Conservation (phyloP, 1,140 invertebrate genomes). For the Monomorium pharaonis region DNA sequence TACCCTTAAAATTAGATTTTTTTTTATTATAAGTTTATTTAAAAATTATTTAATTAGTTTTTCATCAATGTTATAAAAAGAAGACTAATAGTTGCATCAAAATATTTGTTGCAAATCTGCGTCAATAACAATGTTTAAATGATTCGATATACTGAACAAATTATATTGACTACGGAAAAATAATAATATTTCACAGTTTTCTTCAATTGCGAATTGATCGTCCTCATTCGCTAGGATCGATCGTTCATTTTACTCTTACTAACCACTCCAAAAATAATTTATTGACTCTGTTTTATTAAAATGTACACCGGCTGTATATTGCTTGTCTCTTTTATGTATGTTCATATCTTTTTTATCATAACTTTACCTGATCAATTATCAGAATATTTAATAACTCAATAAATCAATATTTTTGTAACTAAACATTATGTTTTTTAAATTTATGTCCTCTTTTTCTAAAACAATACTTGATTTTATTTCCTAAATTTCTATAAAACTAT, state of each 20-base stretch:
- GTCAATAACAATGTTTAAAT: background rate
- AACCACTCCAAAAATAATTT: slow-evolving; percentile 69
- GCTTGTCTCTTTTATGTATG: slow-evolving; percentile 12
- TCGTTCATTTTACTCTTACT: slow-evolving; percentile 67
- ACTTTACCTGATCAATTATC: slow-evolving; percentile 17
- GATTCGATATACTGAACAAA: background rate
- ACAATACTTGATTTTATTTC: no score
- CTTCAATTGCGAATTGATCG: slow-evolving; percentile 65
- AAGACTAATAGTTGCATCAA: background rate
- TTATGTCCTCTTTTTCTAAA: no score
- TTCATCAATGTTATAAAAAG: background rate
- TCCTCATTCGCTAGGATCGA: slow-evolving; percentile 61
- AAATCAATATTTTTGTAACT: background rate
- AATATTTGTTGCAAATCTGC: background rate
- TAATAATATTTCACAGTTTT: background rate
- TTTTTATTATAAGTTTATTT: background rate
- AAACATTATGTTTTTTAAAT: background rate
- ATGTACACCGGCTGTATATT: slow-evolving; percentile 1
- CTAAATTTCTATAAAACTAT: no score
- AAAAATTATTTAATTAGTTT: background rate
- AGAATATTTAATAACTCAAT: slow-evolving; percentile 24
- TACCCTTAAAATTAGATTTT: no score
- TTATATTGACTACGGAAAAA: slow-evolving; percentile 1
- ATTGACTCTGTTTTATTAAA: slow-evolving; percentile 67
- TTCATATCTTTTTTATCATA: slow-evolving; percentile 30